These are phyloP conservation scores for Falco columbarius DNA, from an alignment of 2,797 vertebrate genomes.

Conservation along the genomic window DNA sequence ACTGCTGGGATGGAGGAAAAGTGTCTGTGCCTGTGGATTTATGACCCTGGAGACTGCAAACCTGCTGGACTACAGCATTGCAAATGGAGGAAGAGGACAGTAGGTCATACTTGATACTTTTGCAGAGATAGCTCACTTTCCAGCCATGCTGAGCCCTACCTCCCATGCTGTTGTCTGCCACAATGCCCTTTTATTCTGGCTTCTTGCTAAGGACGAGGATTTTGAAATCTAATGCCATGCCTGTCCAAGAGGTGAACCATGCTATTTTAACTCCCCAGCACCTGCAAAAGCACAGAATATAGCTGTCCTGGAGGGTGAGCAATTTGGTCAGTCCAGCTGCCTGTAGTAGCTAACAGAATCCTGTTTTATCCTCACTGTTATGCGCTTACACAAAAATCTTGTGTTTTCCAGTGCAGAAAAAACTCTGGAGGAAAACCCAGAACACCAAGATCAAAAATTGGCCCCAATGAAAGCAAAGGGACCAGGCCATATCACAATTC, in stretches of 20 bases:
- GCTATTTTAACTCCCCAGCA: not conserved
- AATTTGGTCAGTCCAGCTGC: not conserved
- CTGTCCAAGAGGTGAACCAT: not conserved
- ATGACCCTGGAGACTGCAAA: not conserved
- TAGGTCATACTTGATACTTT: not conserved
- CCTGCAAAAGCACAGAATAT: not conserved
- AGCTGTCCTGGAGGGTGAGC: not conserved
- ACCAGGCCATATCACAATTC: not conserved
- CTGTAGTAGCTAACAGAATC: not conserved
- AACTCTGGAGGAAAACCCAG: not conserved
- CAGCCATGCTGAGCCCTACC: not conserved
- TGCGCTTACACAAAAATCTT: not conserved
- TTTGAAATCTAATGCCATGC: constrained; percentile 29
- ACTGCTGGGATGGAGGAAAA: not conserved
- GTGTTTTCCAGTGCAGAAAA: not conserved
- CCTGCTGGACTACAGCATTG: not conserved
- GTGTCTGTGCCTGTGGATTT: not conserved
- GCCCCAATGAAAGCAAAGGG: not conserved
- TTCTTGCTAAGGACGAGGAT: not conserved
- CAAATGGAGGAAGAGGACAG: not conserved
- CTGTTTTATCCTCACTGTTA: not conserved
- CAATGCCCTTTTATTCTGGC: constrained; percentile 56
- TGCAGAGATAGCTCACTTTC: constrained; percentile 18
- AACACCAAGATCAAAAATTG: not conserved
- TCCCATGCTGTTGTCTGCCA: not conserved